Base-by-base conservation (phyloP, 2,113 vertebrate genomes). In the Origma solitaria region DNA sequence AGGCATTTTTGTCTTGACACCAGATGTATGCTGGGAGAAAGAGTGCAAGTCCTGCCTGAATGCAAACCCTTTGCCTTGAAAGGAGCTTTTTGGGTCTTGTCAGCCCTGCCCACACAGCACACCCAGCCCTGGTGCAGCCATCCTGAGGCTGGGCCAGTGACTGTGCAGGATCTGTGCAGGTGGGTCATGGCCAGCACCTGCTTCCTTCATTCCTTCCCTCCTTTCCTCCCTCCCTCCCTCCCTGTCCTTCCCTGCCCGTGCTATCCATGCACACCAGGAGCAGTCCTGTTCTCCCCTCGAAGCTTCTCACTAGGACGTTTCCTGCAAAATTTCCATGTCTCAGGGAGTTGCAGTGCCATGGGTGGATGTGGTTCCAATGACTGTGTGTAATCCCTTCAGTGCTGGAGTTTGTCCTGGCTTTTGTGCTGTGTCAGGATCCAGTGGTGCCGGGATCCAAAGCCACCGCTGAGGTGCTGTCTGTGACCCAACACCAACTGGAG, bases 301-400 rank as follows among this genome's bases (percentile, higher is more conserved):
- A 81, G 21, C 9, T 31, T 23, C 50, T 51, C 0, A 0, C 50
- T 38, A 12, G 69, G 69, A 35, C 0, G 0, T 49, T 45, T 49
- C n/a, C 49, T 14, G 28, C 25, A 6, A 69, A 33, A 27, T 30
- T 35, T n/a, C 66, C 4, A 0, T 15, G 13, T 57, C n/a, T 11
- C 33, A 16, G 1, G 3, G 38, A 31, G 66, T 1, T 2, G 5
- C 57, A 18, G 33, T 4, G n/a, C 38, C 7, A 2, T 4, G 54
- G 17, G 49, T 44, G 42, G 78, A 61, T 3, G 2, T 20, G n/a
- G 40, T 82, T 84, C 37, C 30, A 30, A 3, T 0, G 1, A 8
- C 25, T 30, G 23, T 3, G 2, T 40, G 51, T 31, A 37, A 31
- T 18, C 50, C 49, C 45, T 68, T 44, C 6, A 1, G 33, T 30